phyloP scores from a whole-genome alignment of 2,888 invertebrate species.

The Malthinus flaveolus region DNA sequence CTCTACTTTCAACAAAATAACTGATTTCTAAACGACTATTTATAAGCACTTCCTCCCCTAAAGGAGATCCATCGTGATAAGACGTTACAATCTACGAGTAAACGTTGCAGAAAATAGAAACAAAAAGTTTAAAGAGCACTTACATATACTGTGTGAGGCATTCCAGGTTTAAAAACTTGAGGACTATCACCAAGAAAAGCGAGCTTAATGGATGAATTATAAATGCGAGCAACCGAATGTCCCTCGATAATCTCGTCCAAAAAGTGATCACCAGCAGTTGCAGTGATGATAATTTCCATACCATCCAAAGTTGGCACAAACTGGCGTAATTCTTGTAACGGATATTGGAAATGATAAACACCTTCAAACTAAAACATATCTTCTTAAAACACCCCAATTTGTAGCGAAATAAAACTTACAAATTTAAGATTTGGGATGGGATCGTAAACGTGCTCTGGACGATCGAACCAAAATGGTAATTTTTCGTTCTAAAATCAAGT shows the following conservation, averaged over 20 bases:
- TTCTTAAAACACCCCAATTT: not conserved
- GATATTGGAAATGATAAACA: conserved; percentile 83
- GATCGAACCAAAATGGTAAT: conserved; percentile 79
- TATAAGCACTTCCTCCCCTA: conserved; percentile 65
- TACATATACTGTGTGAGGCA: conserved; percentile 87
- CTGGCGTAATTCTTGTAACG: conserved; percentile 75
- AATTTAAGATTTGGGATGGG: conserved; percentile 73
- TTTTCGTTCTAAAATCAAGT: conserved; percentile 65
- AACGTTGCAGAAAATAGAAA: too few relatives aligned
- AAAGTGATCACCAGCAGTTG: conserved; percentile 86
- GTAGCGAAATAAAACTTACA: conserved; percentile 55
- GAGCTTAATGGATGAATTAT: conserved; percentile 82
- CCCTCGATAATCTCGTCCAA: conserved; percentile 85
- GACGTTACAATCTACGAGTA: conserved; percentile 74
- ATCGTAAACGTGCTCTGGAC: conserved; percentile 63
- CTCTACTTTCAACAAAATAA: conserved; percentile 63
- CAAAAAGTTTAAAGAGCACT: conserved; percentile 46
- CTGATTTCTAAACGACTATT: conserved; percentile 70
- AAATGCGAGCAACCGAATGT: conserved; percentile 83
- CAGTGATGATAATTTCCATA: conserved; percentile 81
- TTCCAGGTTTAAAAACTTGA: conserved; percentile 93
- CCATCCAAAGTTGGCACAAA: conserved; percentile 71
- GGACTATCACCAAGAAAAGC: conserved; percentile 87
- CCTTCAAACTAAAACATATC: conserved; percentile 74
- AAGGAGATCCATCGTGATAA: conserved; percentile 86